phyloP scores from a whole-genome alignment of 2,113 vertebrate genomes.

The Mustela nigripes region DNA sequence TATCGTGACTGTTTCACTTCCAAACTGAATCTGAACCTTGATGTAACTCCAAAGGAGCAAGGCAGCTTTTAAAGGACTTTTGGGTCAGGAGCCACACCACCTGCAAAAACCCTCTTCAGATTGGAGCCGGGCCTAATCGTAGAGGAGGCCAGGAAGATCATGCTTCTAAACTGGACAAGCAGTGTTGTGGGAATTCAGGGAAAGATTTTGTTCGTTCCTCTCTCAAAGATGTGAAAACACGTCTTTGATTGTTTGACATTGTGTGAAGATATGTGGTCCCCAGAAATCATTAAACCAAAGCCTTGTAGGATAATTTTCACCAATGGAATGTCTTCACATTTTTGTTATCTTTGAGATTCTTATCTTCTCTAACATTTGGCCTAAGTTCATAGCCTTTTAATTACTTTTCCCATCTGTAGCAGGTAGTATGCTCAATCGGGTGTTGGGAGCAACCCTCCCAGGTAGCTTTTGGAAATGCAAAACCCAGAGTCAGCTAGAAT shows the following conservation, averaged over 20 bases:
- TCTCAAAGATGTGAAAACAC: neutral
- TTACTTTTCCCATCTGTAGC: neutral
- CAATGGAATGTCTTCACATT: neutral
- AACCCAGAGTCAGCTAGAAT: neutral
- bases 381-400: neutral
- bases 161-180: neutral
- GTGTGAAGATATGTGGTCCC: neutral
- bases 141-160: neutral
- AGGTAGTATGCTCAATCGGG: neutral
- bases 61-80: neutral
- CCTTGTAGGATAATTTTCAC: slow-evolving; percentile 34
- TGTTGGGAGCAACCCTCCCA: neutral
- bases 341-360: neutral
- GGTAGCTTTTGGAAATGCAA: neutral
- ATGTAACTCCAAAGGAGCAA: neutral
- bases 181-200: neutral
- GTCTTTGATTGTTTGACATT: neutral
- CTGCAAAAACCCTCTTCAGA: neutral
- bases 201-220: neutral
- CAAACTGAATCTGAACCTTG: neutral
- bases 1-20: neutral
- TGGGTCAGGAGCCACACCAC: neutral
- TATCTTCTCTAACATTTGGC: neutral
- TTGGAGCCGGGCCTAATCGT: neutral
- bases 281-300: neutral